Evolutionary conservation across 2,888 invertebrate genomes (phyloP), one percentile per base, ranked within the genome.

Genomic region (Harpagoxenus sublaevis): DNA sequence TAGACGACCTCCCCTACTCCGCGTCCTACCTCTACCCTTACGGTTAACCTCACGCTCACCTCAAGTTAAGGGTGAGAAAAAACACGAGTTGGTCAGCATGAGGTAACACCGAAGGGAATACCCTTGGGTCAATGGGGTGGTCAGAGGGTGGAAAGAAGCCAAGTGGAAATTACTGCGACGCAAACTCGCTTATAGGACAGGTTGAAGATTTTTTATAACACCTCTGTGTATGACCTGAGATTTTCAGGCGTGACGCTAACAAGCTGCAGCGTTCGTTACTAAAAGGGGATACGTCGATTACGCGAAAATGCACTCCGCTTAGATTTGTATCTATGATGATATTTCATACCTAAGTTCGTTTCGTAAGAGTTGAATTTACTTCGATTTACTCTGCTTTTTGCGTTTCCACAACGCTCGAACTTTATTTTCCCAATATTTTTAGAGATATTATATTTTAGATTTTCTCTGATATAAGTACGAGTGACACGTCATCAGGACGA

Each of bases 141-240:
- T 75, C 70, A 57, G 84, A 89, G 92, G 90, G 89, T 88, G 87
- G 89, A 83, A 87, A 75, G 90, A 91, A 91, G 82, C 91, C 92
- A 87, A 89, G 92, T 91, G 90, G 91, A 92, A 92, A 91, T 92
- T 92, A 90, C 88, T 84, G 85, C 88, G 89, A 90, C 89, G 91
- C 88, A 89, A 91, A 91, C 89, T 84, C 89, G 89, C 88, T 92
- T 89, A 84, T 87, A 86, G 87, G 87, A 88, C 87, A 84, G 91
- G 91, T 92, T 90, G 79, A 91, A 92, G 92, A 92, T 92, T 91
- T 89, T 84, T 89, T 87, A 87, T 88, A 89, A 82, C 84, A 60
- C 51, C 84, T 71, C 45, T 18, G 75, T 81, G 55, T 66, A 83
- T 70, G 66, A 60, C 53, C 57, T 83, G 73, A 84, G 81, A 83